Evolutionary conservation across 1,140 invertebrate genomes (phyloP), one percentile per base, ranked within the genome.

Genomic region (Mylabris phalerata): DNA sequence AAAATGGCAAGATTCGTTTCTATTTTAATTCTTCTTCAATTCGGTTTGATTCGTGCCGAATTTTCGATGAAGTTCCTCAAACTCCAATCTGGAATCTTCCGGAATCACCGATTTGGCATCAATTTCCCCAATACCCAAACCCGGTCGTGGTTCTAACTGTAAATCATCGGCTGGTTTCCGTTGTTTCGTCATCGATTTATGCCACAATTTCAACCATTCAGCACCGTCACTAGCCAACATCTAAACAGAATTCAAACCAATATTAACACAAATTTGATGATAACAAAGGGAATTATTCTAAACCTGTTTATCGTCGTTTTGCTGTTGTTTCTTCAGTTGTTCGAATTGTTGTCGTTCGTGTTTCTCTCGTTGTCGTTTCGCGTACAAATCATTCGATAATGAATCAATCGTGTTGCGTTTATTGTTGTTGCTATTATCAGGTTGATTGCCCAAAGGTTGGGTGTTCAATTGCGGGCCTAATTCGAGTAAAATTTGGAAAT

Each of bases 401-500:
- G 59, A 67, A 44, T 72, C 57, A 3, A 63, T n/a, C 5, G 65
- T 59, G 40, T 68, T 67, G 38, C 71, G 60, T 40, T 74, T 74
- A 27, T 61, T 65, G 24, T 19, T 58, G 50, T 39, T 46, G 25
- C 27, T 38, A 6, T 42, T 46, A 7, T 64, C 61, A 2, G 59
- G 62, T 63, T 73, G 69, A 60, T 73, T 71, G 0, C 82, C 80
- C 9, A 88, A 74, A 0, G 84, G 77, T 44, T 80, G 79, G 0
- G 88, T 90, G 43, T 83, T 75, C 6, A 73, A 80, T 67, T 91
- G 88, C 1, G 89, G 89, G 1, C 89, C 89, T 5, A 90, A 69
- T 69, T 92, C 89, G 13, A 89, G 73, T 10, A 89, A 59, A 3
- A 90, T 74, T 71, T 92, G 89, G 64, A 91, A 82, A 72, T 92